A percentile compares a stretch with the other conserved stretches of the same genome.
These are phyloP conservation scores for Rugalucina vietnamica DNA, from an alignment of 2,888 invertebrate species.

Conservation along the genomic window DNA sequence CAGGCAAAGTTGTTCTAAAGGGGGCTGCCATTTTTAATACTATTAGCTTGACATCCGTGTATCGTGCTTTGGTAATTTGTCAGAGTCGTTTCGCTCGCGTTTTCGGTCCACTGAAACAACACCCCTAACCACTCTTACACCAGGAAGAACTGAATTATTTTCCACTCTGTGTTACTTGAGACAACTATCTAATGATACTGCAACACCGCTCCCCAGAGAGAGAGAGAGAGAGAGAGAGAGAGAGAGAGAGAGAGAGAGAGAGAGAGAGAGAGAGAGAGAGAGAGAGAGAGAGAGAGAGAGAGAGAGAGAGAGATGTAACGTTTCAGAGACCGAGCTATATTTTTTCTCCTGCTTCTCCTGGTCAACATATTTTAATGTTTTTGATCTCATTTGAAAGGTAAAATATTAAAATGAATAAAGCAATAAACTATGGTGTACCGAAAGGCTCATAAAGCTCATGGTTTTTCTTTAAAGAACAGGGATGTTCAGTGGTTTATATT, in stretches of 20 bases:
- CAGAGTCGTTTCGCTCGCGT: neutral
- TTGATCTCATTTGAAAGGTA: too few species aligned
- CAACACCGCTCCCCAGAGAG: too few species aligned
- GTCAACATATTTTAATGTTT: too few species aligned
- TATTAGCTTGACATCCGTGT: neutral
- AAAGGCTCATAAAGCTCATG: too few species aligned
- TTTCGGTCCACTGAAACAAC: neutral
- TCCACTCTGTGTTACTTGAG: neutral
- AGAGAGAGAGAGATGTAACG: too few species aligned
- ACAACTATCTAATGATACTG: too few species aligned
- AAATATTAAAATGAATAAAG: too few species aligned
- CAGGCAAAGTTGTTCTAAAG: neutral
- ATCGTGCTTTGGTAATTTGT: neutral
- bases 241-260: conserved; percentile 29
- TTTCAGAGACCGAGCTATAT: too few species aligned
- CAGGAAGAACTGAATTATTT: neutral
- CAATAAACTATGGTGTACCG: too few species aligned
- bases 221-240: conserved; percentile 3
- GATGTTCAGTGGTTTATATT: too few species aligned
- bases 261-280: conserved; percentile 31
- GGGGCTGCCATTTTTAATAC: neutral
- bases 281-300: conserved; percentile 18
- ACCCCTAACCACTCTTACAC: neutral
- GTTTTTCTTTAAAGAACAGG: too few species aligned
- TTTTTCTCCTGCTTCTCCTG: too few species aligned